Conservation (phyloP, 2,888 invertebrate genomes). For the Dynastes grantii region DNA sequence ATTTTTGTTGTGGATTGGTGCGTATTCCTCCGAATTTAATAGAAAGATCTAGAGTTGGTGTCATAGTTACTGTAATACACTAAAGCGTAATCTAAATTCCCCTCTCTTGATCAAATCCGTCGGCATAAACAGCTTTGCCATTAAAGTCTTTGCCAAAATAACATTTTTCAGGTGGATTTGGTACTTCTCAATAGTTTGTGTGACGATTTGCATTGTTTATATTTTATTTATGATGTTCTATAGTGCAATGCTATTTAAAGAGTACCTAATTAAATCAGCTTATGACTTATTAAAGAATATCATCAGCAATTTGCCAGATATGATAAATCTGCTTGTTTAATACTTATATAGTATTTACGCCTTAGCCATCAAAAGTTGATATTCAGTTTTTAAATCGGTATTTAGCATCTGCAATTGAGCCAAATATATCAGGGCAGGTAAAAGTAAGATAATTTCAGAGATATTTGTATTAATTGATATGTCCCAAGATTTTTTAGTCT, state of each 20-base stretch:
- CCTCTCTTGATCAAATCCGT: too few species aligned
- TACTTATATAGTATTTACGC: conserved; percentile 58
- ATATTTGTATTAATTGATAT: too few species aligned
- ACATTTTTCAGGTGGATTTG: neutral
- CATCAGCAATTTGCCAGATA: conserved; percentile 17
- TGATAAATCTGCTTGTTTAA: conserved; percentile 57
- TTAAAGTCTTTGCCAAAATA: too few species aligned
- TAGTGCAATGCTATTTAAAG: neutral
- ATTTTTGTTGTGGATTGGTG: neutral
- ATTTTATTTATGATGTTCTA: neutral
- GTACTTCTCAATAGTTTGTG: neutral
- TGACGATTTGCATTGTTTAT: neutral
- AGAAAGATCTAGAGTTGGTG: too few species aligned
- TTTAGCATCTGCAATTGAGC: conserved; percentile 48
- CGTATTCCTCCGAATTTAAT: neutral
- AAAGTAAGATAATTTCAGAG: too few species aligned
- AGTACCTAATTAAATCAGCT: neutral
- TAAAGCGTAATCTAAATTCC: neutral
- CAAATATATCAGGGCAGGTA: neutral
- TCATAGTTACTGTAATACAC: too few species aligned
- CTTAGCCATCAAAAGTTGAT: conserved; percentile 55
- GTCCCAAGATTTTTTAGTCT: too few species aligned
- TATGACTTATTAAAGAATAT: neutral
- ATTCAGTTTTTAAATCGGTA: conserved; percentile 57
- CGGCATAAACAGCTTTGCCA: too few species aligned